A percentile compares a stretch with the other conserved stretches of the same genome.
Evolutionary conservation across 2,797 vertebrate genomes (phyloP).

Genomic region (Naso thynnoides): DNA sequence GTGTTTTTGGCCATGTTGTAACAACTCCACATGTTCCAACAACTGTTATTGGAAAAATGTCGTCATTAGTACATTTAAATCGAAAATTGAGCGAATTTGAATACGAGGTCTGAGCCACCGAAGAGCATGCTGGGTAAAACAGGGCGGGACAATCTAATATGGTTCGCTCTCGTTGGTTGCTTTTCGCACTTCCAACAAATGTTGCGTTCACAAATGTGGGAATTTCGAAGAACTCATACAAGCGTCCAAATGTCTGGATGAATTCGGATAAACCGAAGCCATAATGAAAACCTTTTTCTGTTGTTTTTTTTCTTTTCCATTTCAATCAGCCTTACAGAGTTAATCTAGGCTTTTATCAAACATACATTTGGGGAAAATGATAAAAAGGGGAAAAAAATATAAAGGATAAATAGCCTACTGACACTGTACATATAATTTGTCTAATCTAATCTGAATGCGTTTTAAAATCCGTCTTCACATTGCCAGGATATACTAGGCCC

Average conservation of each 20-base stretch:
- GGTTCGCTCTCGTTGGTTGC: constrained; percentile 29
- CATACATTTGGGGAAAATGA: no score
- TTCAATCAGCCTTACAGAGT: no score
- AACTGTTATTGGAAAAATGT: accelerated
- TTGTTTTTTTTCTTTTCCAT: no score
- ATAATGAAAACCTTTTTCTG: no score
- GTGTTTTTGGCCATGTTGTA: accelerated
- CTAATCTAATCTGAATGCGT: no score
- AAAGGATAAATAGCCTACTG: no score
- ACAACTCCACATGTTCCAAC: accelerated
- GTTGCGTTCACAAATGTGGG: constrained; percentile 8
- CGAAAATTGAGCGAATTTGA: accelerated
- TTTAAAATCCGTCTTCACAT: no score
- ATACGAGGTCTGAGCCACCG: accelerated
- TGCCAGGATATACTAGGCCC: no score
- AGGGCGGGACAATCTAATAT: background rate
- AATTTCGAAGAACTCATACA: accelerated
- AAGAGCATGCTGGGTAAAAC: constrained; percentile 72
- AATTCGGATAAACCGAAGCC: no score
- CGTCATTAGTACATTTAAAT: accelerated
- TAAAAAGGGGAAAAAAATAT: no score
- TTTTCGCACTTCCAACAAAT: accelerated
- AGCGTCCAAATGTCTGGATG: background rate
- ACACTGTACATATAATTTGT: no score
- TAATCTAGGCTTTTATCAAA: no score